Conservation (phyloP, 2,888 invertebrate species). For the Drosophila mulleri region DNA sequence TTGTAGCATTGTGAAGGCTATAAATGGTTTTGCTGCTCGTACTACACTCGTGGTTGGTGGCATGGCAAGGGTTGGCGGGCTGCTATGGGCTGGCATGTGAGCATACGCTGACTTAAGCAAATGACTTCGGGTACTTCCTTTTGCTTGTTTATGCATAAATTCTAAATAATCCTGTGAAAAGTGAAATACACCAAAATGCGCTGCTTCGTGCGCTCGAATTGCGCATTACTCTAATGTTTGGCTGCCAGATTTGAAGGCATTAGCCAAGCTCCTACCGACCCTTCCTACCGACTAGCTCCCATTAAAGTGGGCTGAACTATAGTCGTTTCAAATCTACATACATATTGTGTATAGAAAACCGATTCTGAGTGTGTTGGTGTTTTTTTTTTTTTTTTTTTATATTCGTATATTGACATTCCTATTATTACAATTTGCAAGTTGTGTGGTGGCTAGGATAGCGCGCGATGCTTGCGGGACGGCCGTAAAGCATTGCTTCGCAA, state of each 20-base stretch:
- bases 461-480: too few species aligned
- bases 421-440: too few species aligned
- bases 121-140: constrained; percentile 80
- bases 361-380: neutral
- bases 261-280: constrained; percentile 26
- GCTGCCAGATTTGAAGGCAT: constrained; percentile 61
- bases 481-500: too few species aligned
- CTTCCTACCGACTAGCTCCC: constrained; percentile 2
- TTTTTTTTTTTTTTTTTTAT: too few species aligned
- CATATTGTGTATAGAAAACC: constrained; percentile 8
- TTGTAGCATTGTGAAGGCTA: constrained; percentile 64
- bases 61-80: constrained; percentile 39
- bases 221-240: constrained; percentile 65
- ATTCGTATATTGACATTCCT: too few species aligned
- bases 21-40: constrained; percentile 64
- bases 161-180: constrained; percentile 79
- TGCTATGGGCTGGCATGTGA: constrained; percentile 38
- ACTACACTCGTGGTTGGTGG: constrained; percentile 29
- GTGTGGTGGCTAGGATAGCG: too few species aligned
- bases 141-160: constrained; percentile 81
- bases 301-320: constrained; percentile 47
- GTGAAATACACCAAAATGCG: constrained; percentile 79
- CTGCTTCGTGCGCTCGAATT: constrained; percentile 45
- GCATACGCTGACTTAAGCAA: constrained; percentile 75
- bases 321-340: constrained; percentile 25